Percentiles rank a stretch among this genome's conserved stretches.
phyloP scores from a whole-genome alignment of 2,888 invertebrate genomes.

The Keiferia lycopersicella region DNA sequence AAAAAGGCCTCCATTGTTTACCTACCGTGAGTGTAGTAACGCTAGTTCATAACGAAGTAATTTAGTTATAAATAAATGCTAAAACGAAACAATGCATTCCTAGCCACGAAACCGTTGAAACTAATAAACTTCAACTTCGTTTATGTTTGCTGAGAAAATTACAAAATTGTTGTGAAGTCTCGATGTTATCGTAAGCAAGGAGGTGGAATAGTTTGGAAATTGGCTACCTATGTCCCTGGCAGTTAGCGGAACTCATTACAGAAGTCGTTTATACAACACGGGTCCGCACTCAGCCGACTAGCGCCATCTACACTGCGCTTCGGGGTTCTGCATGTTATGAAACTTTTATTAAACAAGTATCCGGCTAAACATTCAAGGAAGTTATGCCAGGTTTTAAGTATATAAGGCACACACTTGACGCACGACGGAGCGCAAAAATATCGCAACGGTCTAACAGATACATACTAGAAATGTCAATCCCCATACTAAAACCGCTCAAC shows the following conservation, averaged over 20 bases:
- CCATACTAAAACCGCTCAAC: too few relatives aligned
- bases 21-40: not conserved
- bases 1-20: too few relatives aligned
- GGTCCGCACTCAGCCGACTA: slow-evolving; percentile 51
- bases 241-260: slow-evolving; percentile 62
- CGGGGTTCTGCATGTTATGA: slow-evolving; percentile 13
- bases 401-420: too few relatives aligned
- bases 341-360: too few relatives aligned
- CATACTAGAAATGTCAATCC: too few relatives aligned
- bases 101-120: slow-evolving; percentile 19
- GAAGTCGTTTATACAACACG: slow-evolving; percentile 61
- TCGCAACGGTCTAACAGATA: too few relatives aligned
- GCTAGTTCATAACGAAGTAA: not conserved
- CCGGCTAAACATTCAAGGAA: too few relatives aligned
- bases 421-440: too few relatives aligned
- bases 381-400: too few relatives aligned
- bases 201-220: slow-evolving; percentile 47
- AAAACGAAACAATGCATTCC: not conserved
- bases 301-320: not conserved
- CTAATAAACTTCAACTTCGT: slow-evolving; percentile 20
- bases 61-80: not conserved
- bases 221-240: slow-evolving; percentile 55
- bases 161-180: slow-evolving; percentile 34
- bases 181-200: slow-evolving; percentile 44
- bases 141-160: slow-evolving; percentile 29